Conservation (phyloP, 2,797 vertebrate species). For the Sylvia borin region DNA sequence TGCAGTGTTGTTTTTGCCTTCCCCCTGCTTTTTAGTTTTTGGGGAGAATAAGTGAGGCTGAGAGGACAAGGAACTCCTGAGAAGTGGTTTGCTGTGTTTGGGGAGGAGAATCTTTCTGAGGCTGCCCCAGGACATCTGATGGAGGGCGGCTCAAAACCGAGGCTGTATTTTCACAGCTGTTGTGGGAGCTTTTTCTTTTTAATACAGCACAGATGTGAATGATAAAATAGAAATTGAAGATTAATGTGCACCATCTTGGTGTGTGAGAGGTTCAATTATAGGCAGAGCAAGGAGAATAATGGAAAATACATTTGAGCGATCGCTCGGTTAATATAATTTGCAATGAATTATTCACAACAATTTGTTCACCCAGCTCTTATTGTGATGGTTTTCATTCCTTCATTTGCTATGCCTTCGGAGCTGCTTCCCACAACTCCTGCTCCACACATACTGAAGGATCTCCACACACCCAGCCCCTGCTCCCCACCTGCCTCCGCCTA, state of each 20-base stretch:
- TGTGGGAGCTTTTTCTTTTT: slow-evolving; percentile 25
- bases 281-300: slow-evolving; percentile 53
- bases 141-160: background rate
- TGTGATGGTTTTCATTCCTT: slow-evolving; percentile 23
- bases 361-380: slow-evolving; percentile 49
- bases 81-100: background rate
- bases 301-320: slow-evolving; percentile 48
- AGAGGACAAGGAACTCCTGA: background rate
- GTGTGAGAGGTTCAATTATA: slow-evolving; percentile 36
- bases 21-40: background rate
- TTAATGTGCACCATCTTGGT: background rate
- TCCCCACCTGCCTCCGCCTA: background rate
- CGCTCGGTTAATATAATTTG: slow-evolving; percentile 52
- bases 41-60: background rate
- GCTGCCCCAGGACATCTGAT: background rate
- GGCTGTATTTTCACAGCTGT: slow-evolving; percentile 53
- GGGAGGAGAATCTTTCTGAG: background rate
- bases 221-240: slow-evolving; percentile 45
- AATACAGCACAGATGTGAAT: slow-evolving; percentile 42
- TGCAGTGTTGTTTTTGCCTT: background rate
- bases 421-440: slow-evolving; percentile 20
- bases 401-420: background rate
- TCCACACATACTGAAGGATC: background rate
- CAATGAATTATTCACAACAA: slow-evolving; percentile 64
- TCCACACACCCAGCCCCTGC: background rate